Conservation (phyloP, 1,140 invertebrate species). For the Sarcophaga peregrina region DNA sequence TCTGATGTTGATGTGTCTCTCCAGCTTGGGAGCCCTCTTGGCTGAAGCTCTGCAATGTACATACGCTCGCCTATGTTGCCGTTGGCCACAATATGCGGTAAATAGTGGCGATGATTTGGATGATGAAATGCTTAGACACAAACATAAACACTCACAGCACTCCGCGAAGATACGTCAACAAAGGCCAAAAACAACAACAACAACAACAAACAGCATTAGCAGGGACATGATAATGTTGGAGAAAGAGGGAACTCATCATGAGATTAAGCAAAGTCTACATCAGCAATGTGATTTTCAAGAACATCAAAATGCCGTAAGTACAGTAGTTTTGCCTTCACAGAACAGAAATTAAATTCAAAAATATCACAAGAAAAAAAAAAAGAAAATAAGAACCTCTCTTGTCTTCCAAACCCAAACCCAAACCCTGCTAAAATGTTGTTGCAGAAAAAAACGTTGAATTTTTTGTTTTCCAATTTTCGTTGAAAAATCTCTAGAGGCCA, state of each 20-base stretch:
- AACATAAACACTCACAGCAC: neutral
- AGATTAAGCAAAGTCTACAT: neutral
- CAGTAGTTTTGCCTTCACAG: neutral
- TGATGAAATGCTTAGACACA: neutral
- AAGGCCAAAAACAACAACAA: neutral
- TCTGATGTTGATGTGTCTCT: constrained; percentile 86
- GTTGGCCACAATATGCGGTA: constrained; percentile 51
- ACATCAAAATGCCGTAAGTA: constrained; percentile 34
- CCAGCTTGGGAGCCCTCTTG: constrained; percentile 84
- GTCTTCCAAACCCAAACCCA: neutral
- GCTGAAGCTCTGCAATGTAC: constrained; percentile 78
- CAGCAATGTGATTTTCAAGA: constrained; percentile 26
- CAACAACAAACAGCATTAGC: too few species aligned
- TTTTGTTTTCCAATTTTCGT: neutral
- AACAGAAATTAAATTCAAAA: neutral
- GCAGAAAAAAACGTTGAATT: neutral
- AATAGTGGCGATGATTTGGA: neutral
- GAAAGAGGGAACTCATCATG: neutral
- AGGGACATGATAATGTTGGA: neutral
- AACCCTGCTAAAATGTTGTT: neutral
- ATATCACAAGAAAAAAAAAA: too few species aligned
- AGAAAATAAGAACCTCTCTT: too few species aligned
- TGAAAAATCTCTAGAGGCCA: neutral
- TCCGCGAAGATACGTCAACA: neutral
- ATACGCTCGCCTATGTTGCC: constrained; percentile 76